Evolutionary conservation across 35 echinoderm and acorn worm species (phyloP).

Genomic region (Heliocidaris tuberculata): DNA sequence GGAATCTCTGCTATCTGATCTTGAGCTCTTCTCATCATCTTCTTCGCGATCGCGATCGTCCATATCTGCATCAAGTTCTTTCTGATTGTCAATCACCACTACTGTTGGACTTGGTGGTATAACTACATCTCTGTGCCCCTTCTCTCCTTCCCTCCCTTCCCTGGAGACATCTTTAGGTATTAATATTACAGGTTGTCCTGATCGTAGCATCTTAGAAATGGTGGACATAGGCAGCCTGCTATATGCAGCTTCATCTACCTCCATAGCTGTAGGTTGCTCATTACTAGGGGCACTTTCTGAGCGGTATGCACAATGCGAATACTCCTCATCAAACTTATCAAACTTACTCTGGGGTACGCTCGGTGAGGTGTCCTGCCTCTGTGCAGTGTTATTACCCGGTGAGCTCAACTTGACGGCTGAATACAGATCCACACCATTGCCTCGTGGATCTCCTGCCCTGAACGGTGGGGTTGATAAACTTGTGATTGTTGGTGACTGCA

Average conservation of each 20-base stretch:
- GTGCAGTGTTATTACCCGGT: conserved; percentile 9
- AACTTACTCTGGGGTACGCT: neutral
- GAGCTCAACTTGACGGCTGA: conserved; percentile 37
- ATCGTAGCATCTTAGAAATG: conserved; percentile 88
- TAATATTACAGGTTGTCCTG: conserved; percentile 95
- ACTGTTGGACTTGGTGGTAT: conserved; percentile 76
- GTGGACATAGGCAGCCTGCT: conserved; percentile 71
- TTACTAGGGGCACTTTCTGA: neutral
- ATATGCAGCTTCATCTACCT: conserved; percentile 20
- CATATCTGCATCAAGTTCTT: conserved; percentile 2
- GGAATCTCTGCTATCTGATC: conserved; percentile 45
- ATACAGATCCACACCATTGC: conserved; percentile 41
- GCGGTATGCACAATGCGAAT: conserved; percentile 21
- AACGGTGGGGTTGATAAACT: conserved; percentile 83
- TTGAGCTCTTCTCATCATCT: conserved; percentile 36
- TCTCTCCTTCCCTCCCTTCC: conserved; percentile 47
- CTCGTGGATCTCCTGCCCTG: conserved; percentile 37
- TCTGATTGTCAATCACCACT: conserved; percentile 58
- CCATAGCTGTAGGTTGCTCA: conserved; percentile 30
- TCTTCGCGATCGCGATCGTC: conserved; percentile 25
- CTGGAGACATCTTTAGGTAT: conserved; percentile 78
- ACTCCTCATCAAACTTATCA: conserved; percentile 40
- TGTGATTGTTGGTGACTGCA: conserved; percentile 85
- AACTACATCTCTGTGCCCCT: conserved; percentile 54
- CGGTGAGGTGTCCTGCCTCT: conserved; percentile 32